Evolutionary conservation across 23 tunicate genomes (phyloP).

Genomic region (Styela plicata): DNA sequence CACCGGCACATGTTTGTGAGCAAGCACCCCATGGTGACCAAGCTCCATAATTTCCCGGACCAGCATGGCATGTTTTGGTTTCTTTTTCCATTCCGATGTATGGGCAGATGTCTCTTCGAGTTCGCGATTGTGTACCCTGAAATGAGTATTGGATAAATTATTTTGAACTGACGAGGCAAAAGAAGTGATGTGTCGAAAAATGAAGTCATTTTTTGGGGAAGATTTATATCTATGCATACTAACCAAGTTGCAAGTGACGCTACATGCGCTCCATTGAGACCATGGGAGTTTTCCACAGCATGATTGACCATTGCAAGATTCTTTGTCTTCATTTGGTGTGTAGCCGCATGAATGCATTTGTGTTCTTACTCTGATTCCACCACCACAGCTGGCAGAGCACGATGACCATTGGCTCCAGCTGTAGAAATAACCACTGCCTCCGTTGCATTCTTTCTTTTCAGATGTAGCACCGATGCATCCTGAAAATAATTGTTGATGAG

Average conservation of each 20-base stretch:
- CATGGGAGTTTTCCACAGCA: constrained; percentile 64
- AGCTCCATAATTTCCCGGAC: constrained; percentile 71
- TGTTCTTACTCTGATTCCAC: constrained; percentile 44
- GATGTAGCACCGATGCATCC: constrained; percentile 53
- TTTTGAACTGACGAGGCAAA: not conserved
- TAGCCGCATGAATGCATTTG: constrained; percentile 28
- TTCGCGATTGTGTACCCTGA: constrained; percentile 57
- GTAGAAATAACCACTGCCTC: constrained; percentile 33
- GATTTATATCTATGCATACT: not conserved
- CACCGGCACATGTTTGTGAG: constrained; percentile 82
- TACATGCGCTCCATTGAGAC: constrained; percentile 78
- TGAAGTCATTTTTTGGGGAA: no score
- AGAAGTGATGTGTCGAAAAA: not conserved
- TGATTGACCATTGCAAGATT: constrained; percentile 27
- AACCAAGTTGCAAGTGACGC: constrained; percentile 67
- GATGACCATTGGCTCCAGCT: constrained; percentile 52
- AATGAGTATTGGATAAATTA: not conserved
- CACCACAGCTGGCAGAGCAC: constrained; percentile 73
- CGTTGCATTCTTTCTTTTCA: constrained; percentile 48
- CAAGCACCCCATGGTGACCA: constrained; percentile 96
- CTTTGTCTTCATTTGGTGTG: constrained; percentile 23
- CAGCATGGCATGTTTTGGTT: constrained; percentile 53
- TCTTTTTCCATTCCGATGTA: constrained; percentile 47
- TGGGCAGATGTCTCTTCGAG: constrained; percentile 55
- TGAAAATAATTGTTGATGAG: not conserved